Evolutionary conservation across 2,888 invertebrate genomes (phyloP), one percentile per base, ranked within the genome.

Genomic region (Hirudinaria manillensis): DNA sequence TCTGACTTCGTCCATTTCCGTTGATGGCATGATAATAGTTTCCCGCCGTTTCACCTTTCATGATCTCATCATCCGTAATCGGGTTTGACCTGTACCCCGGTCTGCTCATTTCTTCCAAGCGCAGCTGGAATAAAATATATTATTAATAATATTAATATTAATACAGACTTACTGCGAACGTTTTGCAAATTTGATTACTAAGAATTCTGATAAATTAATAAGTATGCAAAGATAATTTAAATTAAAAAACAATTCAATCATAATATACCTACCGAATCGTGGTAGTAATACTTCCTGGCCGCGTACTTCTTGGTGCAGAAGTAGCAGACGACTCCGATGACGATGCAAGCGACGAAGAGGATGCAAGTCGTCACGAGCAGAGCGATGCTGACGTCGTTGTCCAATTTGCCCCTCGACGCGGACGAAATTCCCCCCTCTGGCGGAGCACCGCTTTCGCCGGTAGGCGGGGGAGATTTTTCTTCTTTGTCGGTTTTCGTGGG

Each of bases 381-480:
- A 1, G 61, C 61, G n/a, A 61, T 61, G 61, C 61, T 61, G 13
- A 61, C 61, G 24, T 61, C 61, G 19, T 61, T 61, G 61, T 61
- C 61, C 61, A 61, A n/a, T 61, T 61, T 61, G 21, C 19, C n/a
- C n/a, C 29, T 7, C 7, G 61, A 10, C 10, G 24, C 61, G n/a
- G 7, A 10, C 16, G 45, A 45, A 45, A 1, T 2, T 10, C 13
- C 3, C 45, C 45, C 45, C 13, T 45, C 16, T 6, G 45, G 45
- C 13, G 45, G 3, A 16, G 13, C 10, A 10, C 16, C 45, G 45
- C 13, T 10, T 7, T 45, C 45, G 10, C 3, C 10, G 10, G 10
- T 45, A 16, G 45, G 45, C 13, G 45, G 45, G 1, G 45, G 13
- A 7, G 45, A 45, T 45, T 10, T 45, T 2, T 45, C 6, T 10